Percentiles rank a stretch among this genome's conserved stretches.
Conservation (phyloP, 2,888 invertebrate species). For the Acrocyrtus sp. region DNA sequence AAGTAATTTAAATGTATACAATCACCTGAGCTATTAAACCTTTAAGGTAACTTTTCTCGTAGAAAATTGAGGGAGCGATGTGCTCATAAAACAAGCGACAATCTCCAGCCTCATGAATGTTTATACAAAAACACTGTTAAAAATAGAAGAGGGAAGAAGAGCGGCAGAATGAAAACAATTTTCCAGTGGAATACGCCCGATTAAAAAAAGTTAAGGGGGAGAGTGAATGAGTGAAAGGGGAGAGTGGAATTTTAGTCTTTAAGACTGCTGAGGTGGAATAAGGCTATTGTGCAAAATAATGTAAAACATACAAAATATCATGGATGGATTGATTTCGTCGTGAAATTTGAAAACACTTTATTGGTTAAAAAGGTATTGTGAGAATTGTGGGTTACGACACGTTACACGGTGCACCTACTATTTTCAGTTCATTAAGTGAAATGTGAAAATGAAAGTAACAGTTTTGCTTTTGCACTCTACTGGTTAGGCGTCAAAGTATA, state of each 20-base stretch:
- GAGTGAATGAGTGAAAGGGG: not conserved
- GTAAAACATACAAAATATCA: conserved; percentile 7
- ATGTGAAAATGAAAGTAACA: too few relatives aligned
- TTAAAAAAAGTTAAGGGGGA: conserved; percentile 6
- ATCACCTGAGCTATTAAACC: conserved; percentile 16
- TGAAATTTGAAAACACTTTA: too few relatives aligned
- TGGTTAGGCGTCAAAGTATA: too few relatives aligned
- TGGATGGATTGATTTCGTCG: too few relatives aligned
- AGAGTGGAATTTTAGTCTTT: not conserved
- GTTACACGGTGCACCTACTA: too few relatives aligned
- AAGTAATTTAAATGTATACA: conserved; percentile 44
- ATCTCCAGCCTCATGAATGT: not conserved
- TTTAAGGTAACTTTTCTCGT: too few relatives aligned
- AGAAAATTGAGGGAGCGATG: too few relatives aligned
- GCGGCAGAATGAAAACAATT: conserved; percentile 4
- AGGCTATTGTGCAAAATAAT: not conserved
- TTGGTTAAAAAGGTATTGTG: too few relatives aligned
- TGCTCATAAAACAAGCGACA: conserved; percentile 26
- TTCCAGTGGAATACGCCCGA: conserved; percentile 7
- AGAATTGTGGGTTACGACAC: too few relatives aligned
- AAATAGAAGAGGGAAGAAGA: not conserved
- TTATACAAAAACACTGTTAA: not conserved
- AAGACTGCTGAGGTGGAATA: not conserved
- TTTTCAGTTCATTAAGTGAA: too few relatives aligned
- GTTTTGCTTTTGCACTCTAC: too few relatives aligned